Percentiles rank a stretch among this genome's conserved stretches.
Conservation (phyloP, 2,797 vertebrate species). For the Neopelma chrysocephalum region DNA sequence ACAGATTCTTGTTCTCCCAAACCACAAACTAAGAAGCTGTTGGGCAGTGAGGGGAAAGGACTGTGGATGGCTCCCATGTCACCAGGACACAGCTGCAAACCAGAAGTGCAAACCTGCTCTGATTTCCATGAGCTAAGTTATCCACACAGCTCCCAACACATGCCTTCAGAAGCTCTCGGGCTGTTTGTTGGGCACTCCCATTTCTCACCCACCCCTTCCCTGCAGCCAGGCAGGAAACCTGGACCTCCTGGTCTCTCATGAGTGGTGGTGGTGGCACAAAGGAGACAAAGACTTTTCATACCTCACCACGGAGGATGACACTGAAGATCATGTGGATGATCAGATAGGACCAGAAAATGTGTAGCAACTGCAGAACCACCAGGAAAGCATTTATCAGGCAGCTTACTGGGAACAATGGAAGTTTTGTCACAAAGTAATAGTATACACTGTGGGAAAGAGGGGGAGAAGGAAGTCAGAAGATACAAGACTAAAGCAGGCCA, state of each 20-base stretch:
- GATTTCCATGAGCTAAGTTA: not conserved
- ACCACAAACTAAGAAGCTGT: not conserved
- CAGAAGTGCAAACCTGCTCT: not conserved
- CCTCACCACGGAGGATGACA: conserved; percentile 80
- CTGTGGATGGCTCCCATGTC: not conserved
- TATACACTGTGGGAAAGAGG: conserved; percentile 71
- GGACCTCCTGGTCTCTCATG: not conserved
- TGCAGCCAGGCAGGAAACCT: not conserved
- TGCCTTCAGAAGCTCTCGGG: not conserved
- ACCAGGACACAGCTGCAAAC: not conserved
- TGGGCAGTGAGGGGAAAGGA: not conserved
- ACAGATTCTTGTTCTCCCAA: not conserved
- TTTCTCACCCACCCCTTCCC: not conserved
- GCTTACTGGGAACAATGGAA: conserved; percentile 80
- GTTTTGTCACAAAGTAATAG: conserved; percentile 77
- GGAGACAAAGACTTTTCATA: conserved; percentile 50
- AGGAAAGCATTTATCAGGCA: conserved; percentile 66
- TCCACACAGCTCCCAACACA: not conserved
- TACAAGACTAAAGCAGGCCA: not conserved
- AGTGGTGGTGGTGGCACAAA: not conserved
- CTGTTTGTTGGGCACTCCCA: not conserved
- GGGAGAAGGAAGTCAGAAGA: not conserved
- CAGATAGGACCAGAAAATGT: conserved; percentile 82
- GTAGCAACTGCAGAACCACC: conserved; percentile 81
- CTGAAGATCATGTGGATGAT: conserved; percentile 85